These are phyloP conservation scores for Burhinus oedicnemus DNA, from an alignment of 2,113 vertebrate species.

Conservation along the genomic window DNA sequence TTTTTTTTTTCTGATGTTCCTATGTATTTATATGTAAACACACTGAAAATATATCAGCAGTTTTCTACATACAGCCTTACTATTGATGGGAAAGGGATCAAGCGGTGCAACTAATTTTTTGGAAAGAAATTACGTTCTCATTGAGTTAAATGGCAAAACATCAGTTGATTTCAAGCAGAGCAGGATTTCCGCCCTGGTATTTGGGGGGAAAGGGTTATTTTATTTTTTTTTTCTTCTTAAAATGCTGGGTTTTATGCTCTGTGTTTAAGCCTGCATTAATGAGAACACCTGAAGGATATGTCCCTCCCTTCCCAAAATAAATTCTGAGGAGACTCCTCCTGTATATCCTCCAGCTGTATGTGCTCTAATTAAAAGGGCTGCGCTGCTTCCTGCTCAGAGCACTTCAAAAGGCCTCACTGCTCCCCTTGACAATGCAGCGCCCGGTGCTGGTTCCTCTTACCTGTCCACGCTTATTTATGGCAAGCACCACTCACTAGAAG, in stretches of 20 bases:
- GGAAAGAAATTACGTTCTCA: not conserved
- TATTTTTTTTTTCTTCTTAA: not conserved
- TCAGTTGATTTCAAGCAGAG: slow-evolving; percentile 30
- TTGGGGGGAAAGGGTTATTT: not conserved
- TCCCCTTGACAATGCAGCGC: slow-evolving; percentile 63
- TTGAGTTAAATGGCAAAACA: slow-evolving; percentile 53
- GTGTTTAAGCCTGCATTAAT: slow-evolving; percentile 65
- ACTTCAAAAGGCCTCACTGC: slow-evolving; percentile 79
- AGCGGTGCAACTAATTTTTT: not conserved
- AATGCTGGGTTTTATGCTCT: slow-evolving; percentile 41
- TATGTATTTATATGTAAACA: slow-evolving; percentile 53
- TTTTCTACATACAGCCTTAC: not conserved
- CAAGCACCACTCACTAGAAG: slow-evolving; percentile 24
- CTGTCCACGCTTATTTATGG: slow-evolving; percentile 73
- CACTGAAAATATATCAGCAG: not conserved
- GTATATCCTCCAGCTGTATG: slow-evolving; percentile 74
- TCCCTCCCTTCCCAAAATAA: slow-evolving; percentile 69
- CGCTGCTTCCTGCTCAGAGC: slow-evolving; percentile 75
- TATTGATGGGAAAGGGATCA: slow-evolving; percentile 53
- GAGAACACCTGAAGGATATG: slow-evolving; percentile 74
- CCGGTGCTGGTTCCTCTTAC: slow-evolving; percentile 63
- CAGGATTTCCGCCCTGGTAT: not conserved
- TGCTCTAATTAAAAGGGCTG: slow-evolving; percentile 83
- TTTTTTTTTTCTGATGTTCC: not conserved
- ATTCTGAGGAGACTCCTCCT: slow-evolving; percentile 61